Conservation (phyloP, 2,888 invertebrate species). For the Bhutanitis thaidina region DNA sequence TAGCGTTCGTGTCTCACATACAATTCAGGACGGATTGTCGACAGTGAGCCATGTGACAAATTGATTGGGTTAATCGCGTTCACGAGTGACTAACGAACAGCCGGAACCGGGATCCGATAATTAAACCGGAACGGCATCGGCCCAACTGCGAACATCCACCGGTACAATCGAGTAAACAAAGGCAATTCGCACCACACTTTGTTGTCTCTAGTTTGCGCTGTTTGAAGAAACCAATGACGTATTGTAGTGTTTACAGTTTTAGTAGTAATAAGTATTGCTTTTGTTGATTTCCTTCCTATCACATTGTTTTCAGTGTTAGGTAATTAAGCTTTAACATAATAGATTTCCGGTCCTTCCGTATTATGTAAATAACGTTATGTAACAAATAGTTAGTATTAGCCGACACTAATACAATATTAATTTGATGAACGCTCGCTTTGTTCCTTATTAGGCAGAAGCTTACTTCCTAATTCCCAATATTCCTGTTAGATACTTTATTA, state of each 20-base stretch:
- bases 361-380: too few species aligned
- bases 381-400: too few species aligned
- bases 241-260: too few species aligned
- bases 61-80: constrained; percentile 33
- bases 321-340: too few species aligned
- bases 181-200: constrained; percentile 15
- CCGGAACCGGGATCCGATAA: constrained; percentile 26
- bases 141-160: constrained; percentile 10
- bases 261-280: too few species aligned
- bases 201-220: constrained; percentile 14
- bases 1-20: constrained; percentile 12
- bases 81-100: constrained; percentile 30
- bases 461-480: constrained; percentile 18
- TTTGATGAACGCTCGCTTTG: not conserved
- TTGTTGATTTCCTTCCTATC: too few species aligned
- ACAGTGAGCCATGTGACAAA: constrained; percentile 25
- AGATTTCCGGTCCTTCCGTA: too few species aligned
- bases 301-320: too few species aligned
- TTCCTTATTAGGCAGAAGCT: constrained; percentile 5
- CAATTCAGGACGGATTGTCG: constrained; percentile 19
- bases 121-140: constrained; percentile 24
- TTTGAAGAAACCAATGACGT: not conserved
- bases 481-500: constrained; percentile 15
- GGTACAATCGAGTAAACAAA: constrained; percentile 16
- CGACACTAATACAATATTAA: not conserved